These are phyloP conservation scores for Argyra leucocephala DNA, from an alignment of 2,888 invertebrate species.

Conservation along the genomic window DNA sequence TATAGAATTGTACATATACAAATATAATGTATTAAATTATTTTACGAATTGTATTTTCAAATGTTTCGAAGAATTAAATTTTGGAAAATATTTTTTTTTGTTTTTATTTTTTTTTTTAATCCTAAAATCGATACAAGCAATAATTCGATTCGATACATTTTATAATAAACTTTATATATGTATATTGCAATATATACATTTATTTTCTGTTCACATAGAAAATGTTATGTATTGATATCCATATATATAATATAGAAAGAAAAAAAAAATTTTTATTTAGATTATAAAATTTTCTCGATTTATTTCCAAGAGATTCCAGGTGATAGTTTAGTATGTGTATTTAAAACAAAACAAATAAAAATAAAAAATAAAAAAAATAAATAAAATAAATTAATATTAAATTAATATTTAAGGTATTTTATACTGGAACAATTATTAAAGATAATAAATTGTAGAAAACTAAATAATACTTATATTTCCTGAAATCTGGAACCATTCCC, in stretches of 20 bases:
- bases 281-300: neutral
- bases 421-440: too few species aligned
- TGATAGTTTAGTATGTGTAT: too few species aligned
- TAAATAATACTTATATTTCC: too few species aligned
- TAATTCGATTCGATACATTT: neutral
- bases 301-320: neutral
- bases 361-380: too few species aligned
- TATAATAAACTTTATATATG: neutral
- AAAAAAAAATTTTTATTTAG: neutral
- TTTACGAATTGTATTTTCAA: neutral
- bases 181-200: neutral
- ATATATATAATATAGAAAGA: too few species aligned
- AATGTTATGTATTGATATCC: too few species aligned
- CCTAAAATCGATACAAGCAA: neutral
- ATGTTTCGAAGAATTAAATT: neutral
- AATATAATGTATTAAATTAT: neutral
- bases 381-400: too few species aligned
- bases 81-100: neutral
- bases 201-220: neutral
- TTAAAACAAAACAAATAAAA: too few species aligned
- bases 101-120: neutral
- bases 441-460: too few species aligned
- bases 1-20: neutral
- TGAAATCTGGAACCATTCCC: too few species aligned
- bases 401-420: too few species aligned